Evolutionary conservation across 1,140 invertebrate genomes (phyloP), one percentile per base, ranked within the genome.

Genomic region (Brachionus angularis): DNA sequence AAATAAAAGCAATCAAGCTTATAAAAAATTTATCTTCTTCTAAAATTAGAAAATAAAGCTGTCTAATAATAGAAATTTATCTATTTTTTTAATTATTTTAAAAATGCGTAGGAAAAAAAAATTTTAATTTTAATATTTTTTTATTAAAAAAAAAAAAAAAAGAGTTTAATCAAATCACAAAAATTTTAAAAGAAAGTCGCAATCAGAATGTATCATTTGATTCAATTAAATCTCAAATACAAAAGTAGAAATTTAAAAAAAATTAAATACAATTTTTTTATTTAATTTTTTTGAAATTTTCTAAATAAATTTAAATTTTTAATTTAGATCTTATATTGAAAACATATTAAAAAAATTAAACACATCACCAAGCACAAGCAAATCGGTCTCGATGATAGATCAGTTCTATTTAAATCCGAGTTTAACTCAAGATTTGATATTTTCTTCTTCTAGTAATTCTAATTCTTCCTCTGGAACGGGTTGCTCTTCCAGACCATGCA

Each of bases 101-200:
- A 2, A 52, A 29, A 10, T 52, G 49, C 31, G 49, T 29, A 25
- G n/a, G 39, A 58, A 58, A 58, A 36, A 39, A 39, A 5, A 36
- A 58, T 14, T 55, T 55, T 29, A 53, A 33, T 47, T 47, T 47
- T 47, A 33, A 18, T 25, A 39, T 42, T 23, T 58, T 39, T 39
- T 39, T 58, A 39, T 39, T n/a, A n/a, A n/a, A n/a, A n/a, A n/a
- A n/a, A n/a, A n/a, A n/a, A n/a, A n/a, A n/a, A n/a, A n/a, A n/a
- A 58, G 53, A 58, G 23, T 58, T 58, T 39, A 39, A 58, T 58
- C 53, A 58, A 58, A 58, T 58, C 36, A 34, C 25, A 12, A 58
- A 39, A 58, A 16, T 58, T 39, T 39, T 58, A 25, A 31, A 34
- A 5, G 53, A 58, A 36, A 58, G 53, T 58, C 53, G 53, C 25